Evolutionary conservation across 2,797 vertebrate genomes (phyloP).

Genomic region (Poeciliopsis presidionis): DNA sequence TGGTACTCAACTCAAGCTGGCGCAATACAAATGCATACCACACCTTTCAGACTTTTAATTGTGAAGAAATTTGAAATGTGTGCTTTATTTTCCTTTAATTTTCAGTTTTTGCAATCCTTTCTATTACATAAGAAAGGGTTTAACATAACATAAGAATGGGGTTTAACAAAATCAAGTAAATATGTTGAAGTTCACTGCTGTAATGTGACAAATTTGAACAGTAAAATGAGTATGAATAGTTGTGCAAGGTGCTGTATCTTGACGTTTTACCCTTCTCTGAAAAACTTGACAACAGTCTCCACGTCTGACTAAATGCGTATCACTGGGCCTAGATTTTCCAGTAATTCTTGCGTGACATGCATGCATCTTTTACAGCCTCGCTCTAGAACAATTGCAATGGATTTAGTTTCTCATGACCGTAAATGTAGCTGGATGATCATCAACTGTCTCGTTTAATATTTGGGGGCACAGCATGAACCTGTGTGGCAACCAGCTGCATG

Average conservation of each 20-base stretch:
- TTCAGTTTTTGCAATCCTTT: neutral
- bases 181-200: neutral
- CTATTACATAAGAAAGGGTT: neutral
- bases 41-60: neutral
- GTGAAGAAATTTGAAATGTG: neutral
- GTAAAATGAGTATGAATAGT: neutral
- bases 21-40: neutral
- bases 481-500: slow-evolving; percentile 66
- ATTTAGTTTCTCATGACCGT: slow-evolving; percentile 13
- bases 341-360: slow-evolving; percentile 23
- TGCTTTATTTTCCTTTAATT: neutral
- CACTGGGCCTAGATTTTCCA: slow-evolving; percentile 7
- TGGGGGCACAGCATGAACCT: slow-evolving; percentile 60
- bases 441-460: slow-evolving; percentile 22
- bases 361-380: slow-evolving; percentile 23
- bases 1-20: neutral
- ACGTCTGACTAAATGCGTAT: neutral
- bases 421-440: slow-evolving; percentile 27
- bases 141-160: too few relatives aligned
- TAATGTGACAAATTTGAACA: neutral
- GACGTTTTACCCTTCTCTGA: neutral
- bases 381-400: slow-evolving; percentile 19
- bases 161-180: too few relatives aligned
- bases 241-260: neutral
- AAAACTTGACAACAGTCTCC: neutral